Base-by-base conservation (phyloP, 2,888 invertebrate species). In the Deroplatys truncata region DNA sequence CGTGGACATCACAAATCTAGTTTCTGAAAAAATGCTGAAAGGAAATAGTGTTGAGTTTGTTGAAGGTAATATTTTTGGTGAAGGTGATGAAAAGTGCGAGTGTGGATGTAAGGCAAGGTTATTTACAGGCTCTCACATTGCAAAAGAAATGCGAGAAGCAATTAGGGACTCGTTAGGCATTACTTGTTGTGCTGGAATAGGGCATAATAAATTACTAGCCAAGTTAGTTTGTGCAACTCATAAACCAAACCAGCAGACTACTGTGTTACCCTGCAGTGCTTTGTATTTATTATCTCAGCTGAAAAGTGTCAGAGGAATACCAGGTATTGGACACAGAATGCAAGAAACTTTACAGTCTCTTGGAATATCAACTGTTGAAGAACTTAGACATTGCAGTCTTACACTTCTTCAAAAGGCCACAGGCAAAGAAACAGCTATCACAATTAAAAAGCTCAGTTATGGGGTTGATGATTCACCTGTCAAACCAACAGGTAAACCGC, bases 181-280 rank as follows among this genome's bases (percentile, higher is more conserved):
- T 90, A 97, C 97, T 3, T 96, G 96, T 91, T 97, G 97, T 94
- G 97, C 97, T 82, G 98, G 98, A 87, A 95, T 98, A 91, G 96
- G 97, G 72, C 97, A 97, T 92, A 98, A 98, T 93, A 98, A 98
- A 93, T 93, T 98, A 90, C 93, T 98, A 92, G 96, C 98, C 4
- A 98, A 98, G 94, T 93, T 98, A 91, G 96, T 92, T 1, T 92
- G 93, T 28, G 91, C 91, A 10, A 92, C 92, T 88, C 95, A 97
- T 92, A 97, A 97, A 93, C 98, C 98, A 10, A 96, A 98, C 93
- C 96, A 97, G 92, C 98, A 98, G 93, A 97, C 98, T 0, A 95
- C 96, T 43, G 94, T 98, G 91, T 96, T 96, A 91, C 97, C 98
- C 9, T 95, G 96, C 91, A 95, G 95, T 92, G 96, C 95, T 15